phyloP scores from a whole-genome alignment of 2,888 invertebrate genomes.

The Listrodromus nycthemerus region DNA sequence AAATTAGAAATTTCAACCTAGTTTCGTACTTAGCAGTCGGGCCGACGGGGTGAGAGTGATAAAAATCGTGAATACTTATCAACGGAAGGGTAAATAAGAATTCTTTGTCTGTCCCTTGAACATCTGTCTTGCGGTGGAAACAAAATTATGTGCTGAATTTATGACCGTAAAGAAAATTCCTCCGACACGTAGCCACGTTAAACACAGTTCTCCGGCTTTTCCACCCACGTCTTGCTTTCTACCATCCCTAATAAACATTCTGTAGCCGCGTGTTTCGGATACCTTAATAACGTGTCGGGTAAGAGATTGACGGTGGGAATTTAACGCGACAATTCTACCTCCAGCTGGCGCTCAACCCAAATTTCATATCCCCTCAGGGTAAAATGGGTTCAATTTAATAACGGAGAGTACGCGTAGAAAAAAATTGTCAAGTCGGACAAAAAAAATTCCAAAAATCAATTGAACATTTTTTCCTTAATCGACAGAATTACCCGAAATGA shows the following conservation, averaged over 20 bases:
- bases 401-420: background rate
- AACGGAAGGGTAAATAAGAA: background rate
- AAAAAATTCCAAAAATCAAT: too few relatives aligned
- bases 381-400: background rate
- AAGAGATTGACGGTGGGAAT: slow-evolving; percentile 52
- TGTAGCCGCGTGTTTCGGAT: slow-evolving; percentile 33
- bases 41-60: background rate
- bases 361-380: background rate
- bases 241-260: slow-evolving; percentile 57
- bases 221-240: slow-evolving; percentile 4
- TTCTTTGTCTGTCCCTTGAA: slow-evolving; percentile 8
- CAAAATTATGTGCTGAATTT: slow-evolving; percentile 41
- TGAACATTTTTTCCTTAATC: too few relatives aligned
- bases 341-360: background rate
- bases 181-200: slow-evolving; percentile 15
- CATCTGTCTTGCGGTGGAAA: background rate
- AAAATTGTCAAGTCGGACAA: background rate
- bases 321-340: slow-evolving; percentile 39
- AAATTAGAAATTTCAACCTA: slow-evolving; percentile 41
- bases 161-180: slow-evolving; percentile 11
- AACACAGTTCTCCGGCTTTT: background rate
- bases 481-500: too few relatives aligned
- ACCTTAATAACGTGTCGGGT: slow-evolving; percentile 54
- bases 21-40: background rate
- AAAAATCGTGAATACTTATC: background rate